A percentile compares a stretch with the other conserved stretches of the same genome.
phyloP scores from a whole-genome alignment of 1,140 invertebrate genomes.

The Pseudobourletiella spinata region DNA sequence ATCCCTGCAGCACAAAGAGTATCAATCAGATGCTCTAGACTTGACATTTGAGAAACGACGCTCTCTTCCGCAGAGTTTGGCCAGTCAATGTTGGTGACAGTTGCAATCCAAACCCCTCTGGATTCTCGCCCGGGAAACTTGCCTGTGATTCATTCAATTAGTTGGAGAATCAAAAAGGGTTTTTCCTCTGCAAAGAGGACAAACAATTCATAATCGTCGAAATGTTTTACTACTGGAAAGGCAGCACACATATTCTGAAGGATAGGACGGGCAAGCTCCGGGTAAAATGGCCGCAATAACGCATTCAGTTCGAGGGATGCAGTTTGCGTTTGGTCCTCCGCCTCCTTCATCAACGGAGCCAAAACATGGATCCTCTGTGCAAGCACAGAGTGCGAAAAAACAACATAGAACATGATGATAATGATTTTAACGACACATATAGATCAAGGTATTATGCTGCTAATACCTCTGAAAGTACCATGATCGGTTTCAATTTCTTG shows the following conservation, averaged over 20 bases:
- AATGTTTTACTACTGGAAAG: constrained; percentile 12
- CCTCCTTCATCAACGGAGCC: neutral
- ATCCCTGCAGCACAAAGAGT: constrained; percentile 7
- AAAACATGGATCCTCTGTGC: constrained; percentile 17
- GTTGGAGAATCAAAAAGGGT: neutral
- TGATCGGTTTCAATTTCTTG: too few relatives aligned
- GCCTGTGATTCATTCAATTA: constrained; percentile 2
- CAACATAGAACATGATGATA: too few relatives aligned
- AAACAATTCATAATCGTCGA: too few relatives aligned
- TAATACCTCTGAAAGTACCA: too few relatives aligned
- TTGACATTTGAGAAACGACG: constrained; percentile 5
- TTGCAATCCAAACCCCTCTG: constrained; percentile 29
- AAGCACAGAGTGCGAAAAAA: too few relatives aligned
- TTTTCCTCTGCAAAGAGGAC: too few relatives aligned
- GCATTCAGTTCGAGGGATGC: constrained; percentile 11
- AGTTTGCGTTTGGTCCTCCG: constrained; percentile 1
- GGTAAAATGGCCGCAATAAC: neutral
- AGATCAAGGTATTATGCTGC: too few relatives aligned
- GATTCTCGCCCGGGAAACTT: constrained; percentile 21
- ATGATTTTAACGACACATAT: too few relatives aligned
- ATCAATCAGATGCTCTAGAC: constrained; percentile 12
- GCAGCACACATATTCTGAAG: constrained; percentile 16
- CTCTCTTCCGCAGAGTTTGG: constrained; percentile 15
- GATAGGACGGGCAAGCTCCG: constrained; percentile 15
- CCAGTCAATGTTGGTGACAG: constrained; percentile 33